Base-by-base conservation (phyloP, 2,113 vertebrate genomes). In the Danionella cerebrum region DNA sequence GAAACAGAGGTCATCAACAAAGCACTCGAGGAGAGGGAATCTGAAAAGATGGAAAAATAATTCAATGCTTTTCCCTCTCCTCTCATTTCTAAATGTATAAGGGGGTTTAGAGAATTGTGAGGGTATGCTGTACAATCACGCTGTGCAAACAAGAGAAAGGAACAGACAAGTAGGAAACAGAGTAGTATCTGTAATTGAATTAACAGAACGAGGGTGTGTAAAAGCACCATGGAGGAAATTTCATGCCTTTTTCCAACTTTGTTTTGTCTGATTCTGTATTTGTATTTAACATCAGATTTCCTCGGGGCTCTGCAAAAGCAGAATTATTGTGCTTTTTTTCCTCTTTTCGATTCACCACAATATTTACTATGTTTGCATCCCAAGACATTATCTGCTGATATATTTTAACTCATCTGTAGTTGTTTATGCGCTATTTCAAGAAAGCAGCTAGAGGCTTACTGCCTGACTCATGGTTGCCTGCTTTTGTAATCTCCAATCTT, bases 401-500 rank as follows among this genome's bases (percentile, higher is more conserved):
- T 73, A 72, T 60, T 71, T 72, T 80, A 80, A 82, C 73, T 78
- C 74, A 79, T 78, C 78, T 48, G 6, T 72, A 78, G 58, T 21
- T 63, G 42, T 52, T 76, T 31, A 65, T 79, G 74, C 75, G 50
- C 71, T 76, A 75, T 76, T 82, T 82, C 83, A 88, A 82, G 72
- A 80, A 81, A 84, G 83, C 82, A 78, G 78, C 78, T 69, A 78
- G 73, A 79, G 77, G 84, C 80, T 78, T 81, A 77, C 82, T 80
- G 79, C 64, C 52, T 85, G 84, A 86, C 80, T 86, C 86, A 85
- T 84, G 69, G 80, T 76, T 64, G 72, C 83, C 84, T 89, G 84
- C 88, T 88, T 89, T 79, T 84, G 76, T 85, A 77, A 69, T 73
- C 72, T 79, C 78, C 76, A 78, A 62, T 79, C 79, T 79, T 80